phyloP scores from a whole-genome alignment of 2,113 vertebrate species.

The Excalfactoria chinensis region DNA sequence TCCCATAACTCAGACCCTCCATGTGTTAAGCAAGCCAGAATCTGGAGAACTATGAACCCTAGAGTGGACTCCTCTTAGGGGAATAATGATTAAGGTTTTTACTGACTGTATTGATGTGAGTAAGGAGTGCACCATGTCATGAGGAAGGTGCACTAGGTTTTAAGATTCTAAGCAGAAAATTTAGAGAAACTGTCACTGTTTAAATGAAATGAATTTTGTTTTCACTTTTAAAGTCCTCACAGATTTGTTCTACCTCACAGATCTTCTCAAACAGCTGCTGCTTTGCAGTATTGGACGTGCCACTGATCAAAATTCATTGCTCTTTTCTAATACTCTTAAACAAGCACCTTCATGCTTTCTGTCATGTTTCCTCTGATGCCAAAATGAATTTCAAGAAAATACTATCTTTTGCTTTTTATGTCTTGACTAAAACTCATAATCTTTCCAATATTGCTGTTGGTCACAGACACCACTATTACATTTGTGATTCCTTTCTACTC shows the following conservation, averaged over 20 bases:
- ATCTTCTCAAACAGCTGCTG: background rate
- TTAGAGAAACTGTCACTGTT: background rate
- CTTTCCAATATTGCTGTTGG: background rate
- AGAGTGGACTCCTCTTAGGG: background rate
- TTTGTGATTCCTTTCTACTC: background rate
- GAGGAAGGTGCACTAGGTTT: background rate
- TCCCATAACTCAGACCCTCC: background rate
- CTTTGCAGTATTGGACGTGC: background rate
- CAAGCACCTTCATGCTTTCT: background rate
- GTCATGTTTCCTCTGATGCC: background rate
- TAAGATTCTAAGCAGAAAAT: background rate
- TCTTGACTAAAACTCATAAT: background rate
- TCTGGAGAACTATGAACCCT: background rate
- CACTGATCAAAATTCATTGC: background rate
- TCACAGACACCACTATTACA: background rate
- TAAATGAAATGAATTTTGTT: background rate
- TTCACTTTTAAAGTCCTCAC: background rate
- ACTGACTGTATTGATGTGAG: background rate
- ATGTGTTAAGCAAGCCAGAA: rapidly evolving
- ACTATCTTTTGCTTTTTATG: background rate
- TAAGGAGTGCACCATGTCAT: rapidly evolving
- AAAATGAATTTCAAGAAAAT: background rate
- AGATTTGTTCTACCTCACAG: background rate
- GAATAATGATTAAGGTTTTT: background rate
- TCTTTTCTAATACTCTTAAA: background rate